Conservation (phyloP, 2,797 vertebrate genomes). For the Pseudomugil gertrudae region DNA sequence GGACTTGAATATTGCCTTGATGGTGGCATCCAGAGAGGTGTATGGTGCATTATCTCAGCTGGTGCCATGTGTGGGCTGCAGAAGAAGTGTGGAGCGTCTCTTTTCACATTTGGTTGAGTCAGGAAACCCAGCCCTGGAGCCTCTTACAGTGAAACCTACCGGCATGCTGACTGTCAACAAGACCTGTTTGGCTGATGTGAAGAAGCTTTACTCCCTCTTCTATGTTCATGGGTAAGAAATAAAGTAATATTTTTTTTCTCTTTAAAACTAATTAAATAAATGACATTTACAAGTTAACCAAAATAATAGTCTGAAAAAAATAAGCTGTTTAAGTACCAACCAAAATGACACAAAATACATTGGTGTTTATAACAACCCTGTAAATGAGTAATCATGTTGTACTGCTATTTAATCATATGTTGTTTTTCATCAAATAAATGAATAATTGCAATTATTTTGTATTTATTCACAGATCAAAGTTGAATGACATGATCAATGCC, state of each 20-base stretch:
- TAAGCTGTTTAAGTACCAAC: not conserved
- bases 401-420: not conserved
- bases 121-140: conserved; percentile 92
- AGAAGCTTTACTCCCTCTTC: conserved; percentile 94
- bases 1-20: conserved; percentile 91
- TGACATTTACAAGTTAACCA: not conserved
- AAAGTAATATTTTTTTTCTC: not conserved
- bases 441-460: not conserved
- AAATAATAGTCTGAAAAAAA: not conserved
- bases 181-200: conserved; percentile 90
- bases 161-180: conserved; percentile 92
- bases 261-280: not conserved
- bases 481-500: conserved; percentile 95
- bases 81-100: conserved; percentile 94
- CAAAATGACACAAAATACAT: not conserved
- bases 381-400: not conserved
- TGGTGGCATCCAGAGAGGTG: conserved; percentile 93
- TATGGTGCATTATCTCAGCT: conserved; percentile 91
- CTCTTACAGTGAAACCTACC: conserved; percentile 90
- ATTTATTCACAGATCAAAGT: conserved; percentile 86
- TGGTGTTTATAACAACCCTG: not conserved
- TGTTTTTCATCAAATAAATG: not conserved
- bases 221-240: conserved; percentile 93
- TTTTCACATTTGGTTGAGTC: conserved; percentile 95
- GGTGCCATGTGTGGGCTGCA: conserved; percentile 95